Base-by-base conservation (phyloP, 2,888 invertebrate species). In the Falcaria lacertinaria region DNA sequence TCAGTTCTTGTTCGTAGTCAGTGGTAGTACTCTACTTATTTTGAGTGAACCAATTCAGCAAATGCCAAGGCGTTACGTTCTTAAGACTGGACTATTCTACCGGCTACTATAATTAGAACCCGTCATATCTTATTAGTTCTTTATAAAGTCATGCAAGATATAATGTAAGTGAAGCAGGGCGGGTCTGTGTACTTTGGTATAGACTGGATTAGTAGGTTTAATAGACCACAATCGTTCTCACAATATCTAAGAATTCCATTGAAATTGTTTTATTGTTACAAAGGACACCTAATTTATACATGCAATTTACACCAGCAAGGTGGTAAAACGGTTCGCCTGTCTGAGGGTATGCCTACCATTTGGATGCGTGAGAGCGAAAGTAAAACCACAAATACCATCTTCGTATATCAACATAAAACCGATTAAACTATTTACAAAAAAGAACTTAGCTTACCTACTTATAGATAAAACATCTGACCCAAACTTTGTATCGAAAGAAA, bases 31-130 rank as follows among this genome's bases (percentile, higher is more conserved):
- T 60, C 62, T 46, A 44, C 34, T 57, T 33, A 54, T 55, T 59
- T n/a, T n/a, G n/a, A 57, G 52, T 69, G 66, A 63, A 69, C 67
- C 59, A 68, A 71, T 70, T 69, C 51, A 52, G 15, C 47, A 80
- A 84, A 84, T 82, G 85, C 72, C 84, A 84, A 84, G 84, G 85
- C 55, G 69, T 62, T 64, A 60, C 64, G 72, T 74, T 73, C 69
- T 63, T 62, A 54, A 57, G 59, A 69, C 63, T 69, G 68, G 70
- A 66, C 57, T 53, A 54, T 39, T 50, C 64, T 65, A 60, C 62
- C 63, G 64, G 55, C 71, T 71, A 72, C 37, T 47, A 50, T 70
- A 67, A 44, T 40, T 47, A 61, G 77, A 65, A 39, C 64, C 11
- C 2, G 7, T 2, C 28, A 28, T 11, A 28, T 28, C 7, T 11